Conservation (phyloP, 2,113 vertebrate genomes). For the Eira barbara region DNA sequence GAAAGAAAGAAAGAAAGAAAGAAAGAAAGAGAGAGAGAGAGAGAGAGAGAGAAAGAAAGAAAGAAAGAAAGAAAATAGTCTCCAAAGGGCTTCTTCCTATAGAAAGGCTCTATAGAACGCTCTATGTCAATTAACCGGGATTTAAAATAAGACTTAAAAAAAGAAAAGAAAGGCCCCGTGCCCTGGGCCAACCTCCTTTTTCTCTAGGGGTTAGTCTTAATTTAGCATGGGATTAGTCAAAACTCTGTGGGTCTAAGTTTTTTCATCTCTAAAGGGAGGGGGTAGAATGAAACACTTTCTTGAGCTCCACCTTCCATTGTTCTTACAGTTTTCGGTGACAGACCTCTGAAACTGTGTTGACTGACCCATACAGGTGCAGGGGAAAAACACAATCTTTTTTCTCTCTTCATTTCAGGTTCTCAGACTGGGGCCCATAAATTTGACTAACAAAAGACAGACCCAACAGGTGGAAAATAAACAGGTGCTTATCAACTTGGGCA, state of each 20-base stretch:
- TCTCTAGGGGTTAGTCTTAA: background rate
- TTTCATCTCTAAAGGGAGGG: background rate
- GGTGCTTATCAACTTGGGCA: background rate
- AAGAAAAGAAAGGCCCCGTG: background rate
- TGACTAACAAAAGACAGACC: background rate
- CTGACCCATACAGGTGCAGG: background rate
- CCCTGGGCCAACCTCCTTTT: background rate
- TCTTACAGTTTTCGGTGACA: background rate
- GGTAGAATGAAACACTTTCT: background rate
- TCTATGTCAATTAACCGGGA: background rate
- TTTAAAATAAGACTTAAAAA: background rate
- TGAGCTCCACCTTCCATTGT: background rate
- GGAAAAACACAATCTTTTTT: background rate
- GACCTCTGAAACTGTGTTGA: background rate
- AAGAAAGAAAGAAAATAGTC: background rate
- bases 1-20: background rate
- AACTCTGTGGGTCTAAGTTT: background rate
- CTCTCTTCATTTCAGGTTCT: background rate
- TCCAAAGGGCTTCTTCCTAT: background rate
- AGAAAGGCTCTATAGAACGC: background rate
- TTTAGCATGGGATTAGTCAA: background rate
- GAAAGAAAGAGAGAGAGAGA: background rate
- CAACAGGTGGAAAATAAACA: background rate
- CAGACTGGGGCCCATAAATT: background rate
- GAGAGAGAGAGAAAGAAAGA: background rate